These are phyloP conservation scores for Oryzias melastigma DNA, from an alignment of 2,113 vertebrate species.

Conservation along the genomic window DNA sequence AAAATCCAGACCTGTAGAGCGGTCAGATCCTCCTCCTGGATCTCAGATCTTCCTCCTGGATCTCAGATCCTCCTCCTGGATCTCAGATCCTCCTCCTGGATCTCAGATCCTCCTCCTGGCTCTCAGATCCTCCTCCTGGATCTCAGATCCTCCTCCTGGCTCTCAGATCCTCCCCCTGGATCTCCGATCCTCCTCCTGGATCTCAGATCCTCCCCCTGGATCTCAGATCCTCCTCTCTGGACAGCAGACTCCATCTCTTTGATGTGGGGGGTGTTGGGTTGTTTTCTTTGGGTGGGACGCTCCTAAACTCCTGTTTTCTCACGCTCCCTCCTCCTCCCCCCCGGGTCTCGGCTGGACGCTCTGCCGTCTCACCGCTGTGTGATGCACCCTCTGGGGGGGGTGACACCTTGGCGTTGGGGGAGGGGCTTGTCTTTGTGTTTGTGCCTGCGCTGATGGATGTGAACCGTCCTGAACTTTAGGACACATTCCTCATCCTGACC, in stretches of 20 bases:
- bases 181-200: too few relatives aligned
- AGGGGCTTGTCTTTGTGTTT: not conserved
- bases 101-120: too few relatives aligned
- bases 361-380: constrained; percentile 12
- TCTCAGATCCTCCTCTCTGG: constrained; percentile 38
- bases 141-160: too few relatives aligned
- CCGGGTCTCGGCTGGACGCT: constrained; percentile 24
- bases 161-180: too few relatives aligned
- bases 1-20: too few relatives aligned
- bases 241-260: constrained; percentile 50
- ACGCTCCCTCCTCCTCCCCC: not conserved
- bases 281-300: constrained; percentile 58
- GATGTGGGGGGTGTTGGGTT: constrained; percentile 61
- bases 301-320: not conserved
- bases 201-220: not conserved
- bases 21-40: constrained; percentile 1
- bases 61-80: too few relatives aligned
- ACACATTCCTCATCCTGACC: not conserved
- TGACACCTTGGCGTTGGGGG: constrained; percentile 19
- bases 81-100: too few relatives aligned
- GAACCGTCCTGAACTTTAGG: constrained; percentile 4
- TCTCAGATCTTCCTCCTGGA: too few relatives aligned
- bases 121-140: too few relatives aligned
- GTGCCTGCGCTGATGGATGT: constrained; percentile 10
- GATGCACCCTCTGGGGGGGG: constrained; percentile 20